Base-by-base conservation (phyloP, 1,140 invertebrate genomes). In the Druon quercuslanigerum region DNA sequence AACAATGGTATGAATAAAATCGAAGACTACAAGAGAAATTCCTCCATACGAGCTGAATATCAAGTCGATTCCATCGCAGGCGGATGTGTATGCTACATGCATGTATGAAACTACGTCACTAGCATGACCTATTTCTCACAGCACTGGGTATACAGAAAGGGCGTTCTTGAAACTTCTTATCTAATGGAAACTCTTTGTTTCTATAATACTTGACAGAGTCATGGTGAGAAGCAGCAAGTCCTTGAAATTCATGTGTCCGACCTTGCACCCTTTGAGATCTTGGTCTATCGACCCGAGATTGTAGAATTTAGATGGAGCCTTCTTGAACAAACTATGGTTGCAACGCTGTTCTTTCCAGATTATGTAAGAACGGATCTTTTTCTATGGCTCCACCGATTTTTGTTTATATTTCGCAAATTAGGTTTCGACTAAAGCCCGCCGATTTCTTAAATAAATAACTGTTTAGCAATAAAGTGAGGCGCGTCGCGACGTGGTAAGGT, bases 151-250 rank as follows among this genome's bases (percentile, higher is more conserved):
- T 66, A 40, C 60, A 66, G 25, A 66, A 66, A 66, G 60, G 60
- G 60, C 16, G 60, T 66, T 40, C 60, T 66, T 66, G 60, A 66
- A 66, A 66, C 25, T 66, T 25, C 60, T 66, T 66, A 66, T 66
- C 60, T 66, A 33, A 66, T 66, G 25, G 12, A 66, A 66, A 66
- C 60, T 66, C 52, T n/a, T 54, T 66, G 60, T 66, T 66, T 66
- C 25, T 16, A 25, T 66, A 66, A 40, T 66, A 66, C 60, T n/a
- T 20, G 20, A 19, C 20, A 66, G 60, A 13, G 25, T 16, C 13
- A 66, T 66, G 25, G 60, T 40, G 40, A 66, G n/a, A 66, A 56
- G 6, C 33, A 20, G 4, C 25, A 13, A 60, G 57, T 33, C 57
- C 33, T 60, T 66, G 60, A 33, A 66, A 66, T 40, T 66, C 40